Conservation (phyloP, 2,888 invertebrate species). For the Listrodromus nycthemerus region DNA sequence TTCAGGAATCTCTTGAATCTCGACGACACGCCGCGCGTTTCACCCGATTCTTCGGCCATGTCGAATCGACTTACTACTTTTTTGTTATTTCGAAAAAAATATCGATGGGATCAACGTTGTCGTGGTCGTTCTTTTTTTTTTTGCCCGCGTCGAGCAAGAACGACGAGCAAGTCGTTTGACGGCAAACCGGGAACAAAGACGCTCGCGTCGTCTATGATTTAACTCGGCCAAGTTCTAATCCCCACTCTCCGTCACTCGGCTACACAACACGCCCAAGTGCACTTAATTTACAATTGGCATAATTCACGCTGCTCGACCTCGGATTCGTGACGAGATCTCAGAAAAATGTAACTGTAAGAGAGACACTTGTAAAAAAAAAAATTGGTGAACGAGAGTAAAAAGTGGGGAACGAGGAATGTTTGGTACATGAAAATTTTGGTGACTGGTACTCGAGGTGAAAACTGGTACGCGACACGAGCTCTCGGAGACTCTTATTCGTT, state of each 20-base stretch:
- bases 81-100: no score
- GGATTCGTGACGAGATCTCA: slow-evolving; percentile 29
- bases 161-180: slow-evolving; percentile 57
- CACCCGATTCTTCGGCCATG: slow-evolving; percentile 73
- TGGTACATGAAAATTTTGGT: no score
- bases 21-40: slow-evolving; percentile 61
- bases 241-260: slow-evolving; percentile 71
- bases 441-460: no score
- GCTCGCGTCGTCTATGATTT: slow-evolving; percentile 53
- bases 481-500: no score
- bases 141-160: slow-evolving; percentile 48
- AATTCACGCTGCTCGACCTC: slow-evolving; percentile 74
- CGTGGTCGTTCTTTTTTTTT: slow-evolving; percentile 8
- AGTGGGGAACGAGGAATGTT: no score
- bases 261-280: slow-evolving; percentile 72
- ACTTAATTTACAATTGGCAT: slow-evolving; percentile 80
- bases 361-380: neutral
- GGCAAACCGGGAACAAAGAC: slow-evolving; percentile 40
- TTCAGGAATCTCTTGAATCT: slow-evolving; percentile 72
- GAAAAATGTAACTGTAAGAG: slow-evolving; percentile 15
- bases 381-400: no score
- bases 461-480: no score
- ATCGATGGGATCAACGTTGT: neutral
- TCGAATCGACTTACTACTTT: neutral
- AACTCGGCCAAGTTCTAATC: slow-evolving; percentile 49